A percentile compares a stretch with the other conserved stretches of the same genome.
Evolutionary conservation across 1,140 invertebrate species (phyloP).

Genomic region (Aphaenogaster floridana): DNA sequence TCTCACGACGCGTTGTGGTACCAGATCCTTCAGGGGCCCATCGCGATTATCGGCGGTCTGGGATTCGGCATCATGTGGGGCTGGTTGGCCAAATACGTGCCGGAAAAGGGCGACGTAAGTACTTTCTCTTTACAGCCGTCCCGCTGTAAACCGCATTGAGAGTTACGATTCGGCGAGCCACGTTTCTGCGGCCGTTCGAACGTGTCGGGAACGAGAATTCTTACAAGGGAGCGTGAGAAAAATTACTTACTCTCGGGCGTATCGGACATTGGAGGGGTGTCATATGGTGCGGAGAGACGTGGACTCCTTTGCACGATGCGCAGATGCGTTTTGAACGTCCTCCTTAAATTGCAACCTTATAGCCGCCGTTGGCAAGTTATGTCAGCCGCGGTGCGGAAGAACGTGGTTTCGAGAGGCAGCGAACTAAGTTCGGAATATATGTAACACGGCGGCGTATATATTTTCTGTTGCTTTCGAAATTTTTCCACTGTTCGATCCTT

Average conservation of each 20-base stretch:
- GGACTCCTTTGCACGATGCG: neutral
- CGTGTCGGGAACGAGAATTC: neutral
- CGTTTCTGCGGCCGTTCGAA: neutral
- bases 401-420: constrained; percentile 16
- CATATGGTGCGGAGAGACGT: neutral
- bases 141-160: neutral
- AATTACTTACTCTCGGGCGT: constrained; percentile 12
- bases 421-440: constrained; percentile 6
- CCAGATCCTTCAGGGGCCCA: constrained; percentile 91
- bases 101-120: constrained; percentile 91
- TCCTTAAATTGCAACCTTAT: constrained; percentile 18
- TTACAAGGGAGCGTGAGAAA: neutral
- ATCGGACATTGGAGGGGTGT: neutral
- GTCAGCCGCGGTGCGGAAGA: constrained; percentile 7
- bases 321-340: constrained; percentile 28
- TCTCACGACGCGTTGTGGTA: constrained; percentile 90
- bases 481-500: neutral
- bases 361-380: constrained; percentile 20
- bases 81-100: constrained; percentile 90
- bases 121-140: neutral
- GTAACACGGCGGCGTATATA: constrained; percentile 1
- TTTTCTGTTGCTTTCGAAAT: neutral
- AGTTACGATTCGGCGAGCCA: neutral
- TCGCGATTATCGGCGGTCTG: constrained; percentile 92
- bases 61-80: constrained; percentile 93